Percentiles rank a stretch among this genome's conserved stretches.
phyloP scores from a whole-genome alignment of 2,113 vertebrate species.

The Dicerorhinus sumatrensis region DNA sequence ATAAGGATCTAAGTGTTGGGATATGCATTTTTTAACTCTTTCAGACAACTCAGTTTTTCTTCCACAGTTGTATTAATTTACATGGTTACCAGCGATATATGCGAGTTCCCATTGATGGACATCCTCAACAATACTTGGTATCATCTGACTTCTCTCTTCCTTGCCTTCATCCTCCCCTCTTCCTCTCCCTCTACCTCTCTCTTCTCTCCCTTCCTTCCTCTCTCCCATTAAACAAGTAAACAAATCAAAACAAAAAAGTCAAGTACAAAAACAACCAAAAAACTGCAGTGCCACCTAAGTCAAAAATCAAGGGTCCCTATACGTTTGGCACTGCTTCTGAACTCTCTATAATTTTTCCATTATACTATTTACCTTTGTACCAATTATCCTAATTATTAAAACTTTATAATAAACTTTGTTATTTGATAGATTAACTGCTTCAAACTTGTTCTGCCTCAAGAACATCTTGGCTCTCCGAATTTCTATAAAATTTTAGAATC shows the following conservation, averaged over 20 bases:
- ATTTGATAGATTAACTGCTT: neutral
- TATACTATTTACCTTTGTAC: neutral
- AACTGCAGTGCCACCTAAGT: neutral
- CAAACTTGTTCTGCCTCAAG: neutral
- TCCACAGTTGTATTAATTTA: neutral
- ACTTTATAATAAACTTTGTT: neutral
- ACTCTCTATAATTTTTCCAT: neutral
- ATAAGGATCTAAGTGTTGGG: neutral
- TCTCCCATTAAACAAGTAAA: neutral
- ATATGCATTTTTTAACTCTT: neutral
- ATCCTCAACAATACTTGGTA: neutral
- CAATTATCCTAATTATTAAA: neutral
- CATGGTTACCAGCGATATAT: neutral
- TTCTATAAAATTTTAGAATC: neutral
- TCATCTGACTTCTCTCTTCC: neutral
- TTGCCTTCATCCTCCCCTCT: neutral
- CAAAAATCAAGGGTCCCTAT: neutral
- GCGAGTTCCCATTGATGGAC: neutral
- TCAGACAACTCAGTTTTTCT: neutral
- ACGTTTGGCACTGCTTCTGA: neutral
- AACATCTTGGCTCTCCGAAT: neutral
- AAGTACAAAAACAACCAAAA: neutral
- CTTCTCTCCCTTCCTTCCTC: neutral
- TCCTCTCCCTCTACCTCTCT: neutral
- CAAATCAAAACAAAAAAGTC: neutral